A percentile compares a stretch with the other conserved stretches of the same genome.
Conservation (phyloP, 2,888 invertebrate genomes). For the Syrista parreyssii region DNA sequence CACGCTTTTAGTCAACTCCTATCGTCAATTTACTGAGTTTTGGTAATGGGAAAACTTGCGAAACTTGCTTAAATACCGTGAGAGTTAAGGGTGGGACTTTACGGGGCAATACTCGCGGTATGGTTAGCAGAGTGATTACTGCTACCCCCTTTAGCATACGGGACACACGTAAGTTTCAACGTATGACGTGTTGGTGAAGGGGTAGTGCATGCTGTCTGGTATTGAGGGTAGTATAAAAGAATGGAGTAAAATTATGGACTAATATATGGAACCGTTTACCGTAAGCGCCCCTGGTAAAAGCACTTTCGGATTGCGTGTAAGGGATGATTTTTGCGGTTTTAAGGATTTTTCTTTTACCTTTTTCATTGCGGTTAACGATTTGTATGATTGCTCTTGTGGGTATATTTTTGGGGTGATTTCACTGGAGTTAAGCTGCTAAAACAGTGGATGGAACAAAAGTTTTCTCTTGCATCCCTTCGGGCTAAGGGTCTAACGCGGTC, state of each 20-base stretch:
- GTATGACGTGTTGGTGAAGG: conserved; percentile 33
- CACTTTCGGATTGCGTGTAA: not conserved
- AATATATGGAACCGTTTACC: conserved; percentile 44
- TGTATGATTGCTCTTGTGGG: not conserved
- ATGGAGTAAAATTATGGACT: conserved; percentile 47
- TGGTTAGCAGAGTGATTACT: not conserved
- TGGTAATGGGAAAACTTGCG: not conserved
- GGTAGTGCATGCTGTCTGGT: conserved; percentile 5
- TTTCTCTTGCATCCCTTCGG: not conserved
- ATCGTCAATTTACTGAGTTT: not conserved
- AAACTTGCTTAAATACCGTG: not conserved
- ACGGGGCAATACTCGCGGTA: not conserved
- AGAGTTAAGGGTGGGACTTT: not conserved
- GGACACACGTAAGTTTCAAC: conserved; percentile 42
- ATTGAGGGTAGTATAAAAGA: conserved; percentile 32
- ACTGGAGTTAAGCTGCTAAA: not conserved
- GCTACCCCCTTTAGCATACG: not conserved
- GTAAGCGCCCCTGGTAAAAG: not conserved
- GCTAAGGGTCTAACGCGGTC: conserved; percentile 9
- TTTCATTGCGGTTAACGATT: not conserved
- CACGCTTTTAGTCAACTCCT: not conserved
- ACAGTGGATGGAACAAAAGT: not conserved
- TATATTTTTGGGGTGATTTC: not conserved
- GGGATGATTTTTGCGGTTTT: not conserved
- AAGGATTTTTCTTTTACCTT: not conserved